Conservation (phyloP, 2,888 invertebrate species). For the Mallateleia sp. region DNA sequence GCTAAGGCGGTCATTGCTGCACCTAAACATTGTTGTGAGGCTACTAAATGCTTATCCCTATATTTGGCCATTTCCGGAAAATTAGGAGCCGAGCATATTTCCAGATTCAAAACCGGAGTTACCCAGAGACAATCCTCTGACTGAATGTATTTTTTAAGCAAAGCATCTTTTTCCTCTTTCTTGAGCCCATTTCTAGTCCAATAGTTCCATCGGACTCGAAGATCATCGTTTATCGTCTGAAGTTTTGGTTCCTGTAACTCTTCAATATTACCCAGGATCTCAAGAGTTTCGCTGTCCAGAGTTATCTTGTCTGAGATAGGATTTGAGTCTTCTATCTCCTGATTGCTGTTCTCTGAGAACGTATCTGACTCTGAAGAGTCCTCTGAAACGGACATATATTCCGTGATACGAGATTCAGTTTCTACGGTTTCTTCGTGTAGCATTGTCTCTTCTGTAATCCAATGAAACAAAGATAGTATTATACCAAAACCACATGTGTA, state of each 20-base stretch:
- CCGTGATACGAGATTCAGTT: no score
- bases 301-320: no score
- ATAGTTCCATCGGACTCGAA: not conserved
- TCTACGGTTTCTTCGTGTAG: no score
- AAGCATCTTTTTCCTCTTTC: constrained; percentile 17
- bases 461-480: no score
- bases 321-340: no score
- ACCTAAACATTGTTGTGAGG: constrained; percentile 43
- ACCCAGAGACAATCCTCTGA: not conserved
- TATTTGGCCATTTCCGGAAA: constrained; percentile 58
- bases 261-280: not conserved
- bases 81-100: constrained; percentile 33
- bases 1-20: constrained; percentile 57
- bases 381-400: no score
- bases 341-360: no score
- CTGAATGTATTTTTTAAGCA: constrained; percentile 6
- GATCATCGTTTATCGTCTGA: not conserved
- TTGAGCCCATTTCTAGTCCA: constrained; percentile 38
- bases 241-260: not conserved
- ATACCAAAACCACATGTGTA: no score
- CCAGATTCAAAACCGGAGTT: constrained; percentile 43
- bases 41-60: constrained; percentile 59
- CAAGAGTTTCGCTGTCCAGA: not conserved
- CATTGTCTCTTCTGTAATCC: no score
- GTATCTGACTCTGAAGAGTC: no score